These are phyloP conservation scores for Eulemur rufifrons DNA, from an alignment of 2,113 vertebrate species.

Conservation along the genomic window DNA sequence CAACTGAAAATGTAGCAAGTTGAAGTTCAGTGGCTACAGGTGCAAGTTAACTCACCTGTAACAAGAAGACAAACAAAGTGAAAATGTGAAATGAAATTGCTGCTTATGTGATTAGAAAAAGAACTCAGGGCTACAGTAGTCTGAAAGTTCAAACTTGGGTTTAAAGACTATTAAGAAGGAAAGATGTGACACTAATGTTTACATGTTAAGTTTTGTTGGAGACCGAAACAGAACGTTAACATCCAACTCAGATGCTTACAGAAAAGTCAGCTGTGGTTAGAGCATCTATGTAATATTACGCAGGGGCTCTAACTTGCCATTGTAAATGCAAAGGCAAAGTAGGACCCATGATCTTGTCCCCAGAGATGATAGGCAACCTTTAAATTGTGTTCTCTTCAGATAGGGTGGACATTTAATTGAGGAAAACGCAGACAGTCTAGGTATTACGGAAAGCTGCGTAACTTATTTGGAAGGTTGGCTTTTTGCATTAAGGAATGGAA, in stretches of 20 bases:
- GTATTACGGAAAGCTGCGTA: not conserved
- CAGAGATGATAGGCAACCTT: too few relatives aligned
- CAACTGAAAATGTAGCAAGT: not conserved
- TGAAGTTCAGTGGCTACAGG: not conserved
- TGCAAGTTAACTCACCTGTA: not conserved
- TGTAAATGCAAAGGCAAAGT: not conserved
- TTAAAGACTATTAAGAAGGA: not conserved
- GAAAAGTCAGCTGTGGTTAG: too few relatives aligned
- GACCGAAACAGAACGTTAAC: not conserved
- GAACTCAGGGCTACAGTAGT: not conserved
- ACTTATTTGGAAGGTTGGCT: not conserved
- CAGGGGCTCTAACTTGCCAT: fast-evolving
- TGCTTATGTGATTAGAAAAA: not conserved
- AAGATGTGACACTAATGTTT: not conserved
- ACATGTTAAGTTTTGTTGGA: not conserved
- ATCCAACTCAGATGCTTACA: too few relatives aligned
- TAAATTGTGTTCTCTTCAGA: not conserved
- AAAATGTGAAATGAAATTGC: fast-evolving
- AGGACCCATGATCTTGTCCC: not conserved
- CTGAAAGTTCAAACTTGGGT: not conserved
- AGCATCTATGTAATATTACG: fast-evolving
- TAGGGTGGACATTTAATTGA: not conserved
- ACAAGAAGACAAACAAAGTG: not conserved
- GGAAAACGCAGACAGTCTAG: not conserved
- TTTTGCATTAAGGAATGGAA: not conserved